Percentiles rank a stretch among this genome's conserved stretches.
phyloP scores from a whole-genome alignment of 2,888 invertebrate species.

The Drosophila kambysellisi region DNA sequence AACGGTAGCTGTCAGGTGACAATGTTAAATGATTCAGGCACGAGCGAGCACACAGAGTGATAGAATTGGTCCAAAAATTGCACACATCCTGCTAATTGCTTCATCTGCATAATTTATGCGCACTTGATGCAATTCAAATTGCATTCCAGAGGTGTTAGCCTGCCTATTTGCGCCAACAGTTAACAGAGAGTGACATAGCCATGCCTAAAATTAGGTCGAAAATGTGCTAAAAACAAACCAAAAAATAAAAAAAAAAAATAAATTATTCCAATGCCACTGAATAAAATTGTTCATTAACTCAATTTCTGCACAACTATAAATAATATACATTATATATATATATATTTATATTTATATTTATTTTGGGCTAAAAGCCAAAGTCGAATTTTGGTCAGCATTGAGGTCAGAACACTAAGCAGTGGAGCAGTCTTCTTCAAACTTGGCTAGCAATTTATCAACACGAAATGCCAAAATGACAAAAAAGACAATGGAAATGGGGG shows the following conservation, averaged over 20 bases:
- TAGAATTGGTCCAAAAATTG: slow-evolving; percentile 30
- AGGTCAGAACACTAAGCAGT: slow-evolving; percentile 32
- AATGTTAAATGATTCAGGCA: slow-evolving; percentile 39
- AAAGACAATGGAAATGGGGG: slow-evolving; percentile 6
- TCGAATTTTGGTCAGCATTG: slow-evolving; percentile 23
- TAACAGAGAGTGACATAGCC: slow-evolving; percentile 25
- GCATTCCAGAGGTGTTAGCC: slow-evolving; percentile 64
- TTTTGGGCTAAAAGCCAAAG: slow-evolving; percentile 27
- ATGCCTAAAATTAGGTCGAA: slow-evolving; percentile 17
- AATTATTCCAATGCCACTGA: slow-evolving; percentile 47
- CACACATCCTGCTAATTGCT: slow-evolving; percentile 67
- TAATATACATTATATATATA: background rate
- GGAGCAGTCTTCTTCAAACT: slow-evolving; percentile 31
- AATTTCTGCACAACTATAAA: background rate
- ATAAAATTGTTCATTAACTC: slow-evolving; percentile 46
- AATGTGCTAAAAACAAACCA: slow-evolving; percentile 32
- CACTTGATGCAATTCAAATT: slow-evolving; percentile 67
- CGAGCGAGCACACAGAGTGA: background rate
- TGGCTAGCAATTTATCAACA: slow-evolving; percentile 73
- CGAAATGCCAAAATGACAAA: slow-evolving; percentile 59
- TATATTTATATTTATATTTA: too few species aligned
- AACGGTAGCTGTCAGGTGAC: slow-evolving; percentile 52
- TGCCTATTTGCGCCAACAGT: slow-evolving; percentile 18
- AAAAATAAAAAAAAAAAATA: background rate
- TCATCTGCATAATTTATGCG: slow-evolving; percentile 78